phyloP scores from a whole-genome alignment of 2,113 vertebrate genomes.

The Mesocricetus auratus region DNA sequence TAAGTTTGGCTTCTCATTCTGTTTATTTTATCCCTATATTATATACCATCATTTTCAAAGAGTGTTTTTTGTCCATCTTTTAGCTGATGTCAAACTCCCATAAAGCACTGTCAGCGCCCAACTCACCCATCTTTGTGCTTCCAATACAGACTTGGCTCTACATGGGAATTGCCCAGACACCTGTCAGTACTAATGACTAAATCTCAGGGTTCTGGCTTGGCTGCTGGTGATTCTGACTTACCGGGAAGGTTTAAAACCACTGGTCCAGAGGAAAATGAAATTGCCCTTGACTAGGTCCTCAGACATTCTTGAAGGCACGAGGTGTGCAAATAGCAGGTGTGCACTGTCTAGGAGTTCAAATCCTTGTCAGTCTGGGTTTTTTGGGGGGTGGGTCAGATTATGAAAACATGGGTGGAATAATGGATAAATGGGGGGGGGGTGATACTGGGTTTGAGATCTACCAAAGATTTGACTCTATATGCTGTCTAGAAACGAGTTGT shows the following conservation, averaged over 20 bases:
- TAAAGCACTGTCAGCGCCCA: background rate
- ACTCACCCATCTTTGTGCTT: background rate
- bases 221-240: background rate
- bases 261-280: slow-evolving; percentile 40
- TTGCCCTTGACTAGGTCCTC: background rate
- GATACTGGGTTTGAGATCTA: background rate
- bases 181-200: background rate
- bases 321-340: background rate
- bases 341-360: background rate
- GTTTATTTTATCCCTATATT: background rate
- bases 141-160: background rate
- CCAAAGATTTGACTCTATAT: slow-evolving; percentile 6
- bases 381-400: background rate
- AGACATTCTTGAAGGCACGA: background rate
- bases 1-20: background rate
- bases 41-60: slow-evolving; percentile 33
- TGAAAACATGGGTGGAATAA: background rate
- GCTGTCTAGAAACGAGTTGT: slow-evolving; percentile 24
- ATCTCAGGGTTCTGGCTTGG: slow-evolving; percentile 30
- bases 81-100: background rate
- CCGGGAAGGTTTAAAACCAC: slow-evolving; percentile 18
- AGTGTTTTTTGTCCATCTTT: background rate
- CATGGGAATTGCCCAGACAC: background rate
- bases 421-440: slow-evolving; percentile 28
- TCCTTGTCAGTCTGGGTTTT: background rate